Evolutionary conservation across 2,113 vertebrate genomes (phyloP).

Genomic region (Otocyon megalotis): DNA sequence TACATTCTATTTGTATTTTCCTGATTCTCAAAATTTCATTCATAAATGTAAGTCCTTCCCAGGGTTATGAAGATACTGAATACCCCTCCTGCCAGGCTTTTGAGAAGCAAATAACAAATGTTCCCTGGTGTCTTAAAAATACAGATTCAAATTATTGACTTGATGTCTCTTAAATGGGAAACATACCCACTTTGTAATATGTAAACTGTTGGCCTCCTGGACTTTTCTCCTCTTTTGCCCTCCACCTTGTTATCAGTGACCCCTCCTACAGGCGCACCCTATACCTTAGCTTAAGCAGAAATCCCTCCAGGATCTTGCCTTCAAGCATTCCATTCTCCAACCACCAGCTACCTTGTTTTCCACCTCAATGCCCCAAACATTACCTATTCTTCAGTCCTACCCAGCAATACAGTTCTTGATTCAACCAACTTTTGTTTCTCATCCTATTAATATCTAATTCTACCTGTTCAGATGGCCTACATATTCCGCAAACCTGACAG

Average conservation of each 20-base stretch:
- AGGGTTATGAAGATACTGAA: not conserved
- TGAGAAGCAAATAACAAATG: not conserved
- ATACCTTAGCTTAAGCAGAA: not conserved
- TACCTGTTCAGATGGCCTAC: not conserved
- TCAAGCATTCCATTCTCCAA: not conserved
- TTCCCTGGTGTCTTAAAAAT: not conserved
- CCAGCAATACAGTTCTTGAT: not conserved
- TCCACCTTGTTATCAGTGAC: not conserved
- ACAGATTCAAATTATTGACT: not conserved
- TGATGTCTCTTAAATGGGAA: not conserved
- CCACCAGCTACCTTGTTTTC: not conserved
- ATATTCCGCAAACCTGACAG: not conserved
- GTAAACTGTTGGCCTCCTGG: not conserved
- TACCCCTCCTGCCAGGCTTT: not conserved
- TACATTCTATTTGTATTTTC: not conserved
- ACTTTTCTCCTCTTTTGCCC: not conserved
- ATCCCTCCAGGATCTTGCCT: not conserved
- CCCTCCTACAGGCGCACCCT: not conserved
- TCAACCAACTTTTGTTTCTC: not conserved
- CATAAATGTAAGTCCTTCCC: not conserved
- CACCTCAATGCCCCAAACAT: not conserved
- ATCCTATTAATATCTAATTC: not conserved
- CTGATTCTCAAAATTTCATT: not conserved
- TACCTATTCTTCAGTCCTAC: not conserved
- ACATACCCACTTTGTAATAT: not conserved